Evolutionary conservation across 2,888 invertebrate genomes (phyloP), one percentile per base, ranked within the genome.

Genomic region (Clusia tigrina): DNA sequence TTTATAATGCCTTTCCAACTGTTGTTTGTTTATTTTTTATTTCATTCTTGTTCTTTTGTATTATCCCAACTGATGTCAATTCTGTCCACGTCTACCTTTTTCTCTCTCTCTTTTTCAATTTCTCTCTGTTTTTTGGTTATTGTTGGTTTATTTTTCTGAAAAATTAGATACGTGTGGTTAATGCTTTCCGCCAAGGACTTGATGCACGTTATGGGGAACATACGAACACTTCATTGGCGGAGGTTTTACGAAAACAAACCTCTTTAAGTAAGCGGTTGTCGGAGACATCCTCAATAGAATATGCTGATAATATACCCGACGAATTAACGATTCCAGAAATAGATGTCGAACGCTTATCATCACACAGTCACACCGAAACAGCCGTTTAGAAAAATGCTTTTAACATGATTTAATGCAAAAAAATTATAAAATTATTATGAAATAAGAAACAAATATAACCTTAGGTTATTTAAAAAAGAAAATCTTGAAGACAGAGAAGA

Each of bases 151-250:
- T 74, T 76, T 69, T 65, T 71, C 61, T 58, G 51, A 79, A 85
- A 80, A 86, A 93, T 42, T 70, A 98, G 98, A 98, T 98, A 87
- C 97, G 98, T 89, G 98, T 98, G 89, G 98, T 99, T 88, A 98
- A 98, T 89, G 98, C 98, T 88, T 99, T 98, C 91, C 97, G 98
- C 87, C 96, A 97, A 90, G 98, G 98, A 86, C 91, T 98, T 87
- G 97, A 97, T 88, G 91, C 95, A 85, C 93, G 95, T 83, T 91
- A 90, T 83, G 93, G 95, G 86, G 94, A 94, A 87, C 91, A 93
- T 87, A 92, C 92, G 85, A 94, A 92, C 88, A 92, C 93, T 84
- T 93, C 94, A 86, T 89, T 95, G 84, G 95, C 94, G 69, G 95
- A 95, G 87, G 94, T 94, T 85, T 90, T 95, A 82, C 92, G 94